phyloP scores from a whole-genome alignment of 2,113 vertebrate genomes.

The Tupaia chinensis region DNA sequence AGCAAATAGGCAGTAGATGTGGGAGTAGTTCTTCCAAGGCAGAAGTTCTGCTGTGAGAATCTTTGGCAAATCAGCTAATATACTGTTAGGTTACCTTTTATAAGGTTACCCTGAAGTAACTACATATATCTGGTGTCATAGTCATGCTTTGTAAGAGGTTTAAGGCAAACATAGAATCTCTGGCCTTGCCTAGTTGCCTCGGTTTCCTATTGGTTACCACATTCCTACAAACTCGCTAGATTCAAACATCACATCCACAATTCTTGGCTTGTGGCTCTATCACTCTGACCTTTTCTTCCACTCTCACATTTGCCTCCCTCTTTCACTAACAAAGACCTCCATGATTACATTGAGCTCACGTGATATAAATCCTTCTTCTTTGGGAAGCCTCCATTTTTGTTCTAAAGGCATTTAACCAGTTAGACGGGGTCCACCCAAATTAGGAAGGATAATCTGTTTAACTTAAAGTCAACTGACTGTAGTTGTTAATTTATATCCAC shows the following conservation, averaged over 20 bases:
- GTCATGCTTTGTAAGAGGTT: neutral
- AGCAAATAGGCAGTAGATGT: neutral
- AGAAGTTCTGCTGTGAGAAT: neutral
- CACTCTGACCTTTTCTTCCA: neutral
- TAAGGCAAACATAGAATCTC: neutral
- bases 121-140: neutral
- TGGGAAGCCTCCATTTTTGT: neutral
- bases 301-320: neutral
- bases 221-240: neutral
- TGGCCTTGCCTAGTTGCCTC: neutral
- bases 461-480: neutral
- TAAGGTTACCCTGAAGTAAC: neutral
- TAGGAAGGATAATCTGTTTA: neutral
- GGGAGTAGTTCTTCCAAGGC: neutral
- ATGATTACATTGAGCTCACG: neutral
- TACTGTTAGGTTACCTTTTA: neutral
- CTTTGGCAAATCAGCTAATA: neutral
- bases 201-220: slow-evolving; percentile 11
- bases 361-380: neutral
- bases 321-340: neutral
- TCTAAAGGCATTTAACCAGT: neutral
- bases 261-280: too few relatives aligned
- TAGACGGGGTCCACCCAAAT: neutral
- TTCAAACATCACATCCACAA: neutral
- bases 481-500: neutral